Percentiles rank a stretch among this genome's conserved stretches.
These are phyloP conservation scores for Platalea minor DNA, from an alignment of 2,797 vertebrate genomes.

Conservation along the genomic window DNA sequence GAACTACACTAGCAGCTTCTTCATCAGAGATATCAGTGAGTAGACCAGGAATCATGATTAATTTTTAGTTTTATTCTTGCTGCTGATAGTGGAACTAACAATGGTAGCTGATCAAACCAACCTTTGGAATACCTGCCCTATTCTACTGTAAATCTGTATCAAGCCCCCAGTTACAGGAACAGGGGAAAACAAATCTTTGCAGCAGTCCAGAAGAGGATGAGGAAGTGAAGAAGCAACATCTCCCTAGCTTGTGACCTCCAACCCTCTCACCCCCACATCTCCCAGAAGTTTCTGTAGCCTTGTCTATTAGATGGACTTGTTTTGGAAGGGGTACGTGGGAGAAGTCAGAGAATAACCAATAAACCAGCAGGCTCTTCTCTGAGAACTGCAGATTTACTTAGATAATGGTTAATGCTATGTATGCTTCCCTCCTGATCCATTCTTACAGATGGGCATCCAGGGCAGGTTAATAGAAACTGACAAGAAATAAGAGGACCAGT, in stretches of 20 bases:
- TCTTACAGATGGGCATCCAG: neutral
- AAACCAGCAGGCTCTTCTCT: neutral
- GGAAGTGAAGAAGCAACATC: conserved; percentile 45
- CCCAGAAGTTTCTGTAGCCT: neutral
- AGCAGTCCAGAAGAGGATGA: neutral
- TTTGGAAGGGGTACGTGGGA: neutral
- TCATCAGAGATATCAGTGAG: conserved; percentile 79
- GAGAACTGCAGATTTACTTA: neutral
- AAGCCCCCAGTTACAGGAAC: conserved; percentile 5
- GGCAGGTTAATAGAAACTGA: neutral
- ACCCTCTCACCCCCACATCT: neutral
- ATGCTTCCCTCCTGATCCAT: neutral
- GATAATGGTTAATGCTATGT: neutral
- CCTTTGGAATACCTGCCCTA: conserved; percentile 15
- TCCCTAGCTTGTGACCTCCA: neutral
- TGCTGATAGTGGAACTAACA: neutral
- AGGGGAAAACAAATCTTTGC: neutral
- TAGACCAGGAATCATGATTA: neutral
- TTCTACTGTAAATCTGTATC: neutral
- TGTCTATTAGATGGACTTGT: neutral
- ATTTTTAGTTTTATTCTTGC: neutral
- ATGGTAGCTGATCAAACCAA: neutral
- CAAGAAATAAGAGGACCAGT: neutral
- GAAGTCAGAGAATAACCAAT: neutral
- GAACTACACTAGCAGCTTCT: conserved; percentile 72